Percentiles rank a stretch among this genome's conserved stretches.
Conservation (phyloP, 2,888 invertebrate genomes). For the Arge pagana region DNA sequence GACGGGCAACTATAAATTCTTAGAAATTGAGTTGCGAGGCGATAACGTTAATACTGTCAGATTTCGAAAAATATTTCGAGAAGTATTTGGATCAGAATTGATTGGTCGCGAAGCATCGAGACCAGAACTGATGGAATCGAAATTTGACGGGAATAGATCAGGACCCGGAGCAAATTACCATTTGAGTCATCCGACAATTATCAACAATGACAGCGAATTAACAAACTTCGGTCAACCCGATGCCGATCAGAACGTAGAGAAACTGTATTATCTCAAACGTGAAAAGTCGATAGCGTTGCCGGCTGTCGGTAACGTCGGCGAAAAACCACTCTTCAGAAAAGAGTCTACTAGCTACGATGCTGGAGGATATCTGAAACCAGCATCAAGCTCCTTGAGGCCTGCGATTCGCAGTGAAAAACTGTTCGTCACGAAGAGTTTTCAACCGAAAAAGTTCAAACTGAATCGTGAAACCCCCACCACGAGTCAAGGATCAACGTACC, state of each 20-base stretch:
- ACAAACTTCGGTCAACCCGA: not conserved
- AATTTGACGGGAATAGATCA: not conserved
- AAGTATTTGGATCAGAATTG: conserved; percentile 4
- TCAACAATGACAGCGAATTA: not conserved
- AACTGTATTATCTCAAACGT: conserved; percentile 48
- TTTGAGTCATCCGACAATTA: not conserved
- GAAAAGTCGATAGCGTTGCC: conserved; percentile 31
- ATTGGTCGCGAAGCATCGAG: not conserved
- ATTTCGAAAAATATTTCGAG: conserved; percentile 12
- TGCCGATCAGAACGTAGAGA: conserved; percentile 36
- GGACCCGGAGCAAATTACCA: not conserved
- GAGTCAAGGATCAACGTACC: conserved; percentile 1
- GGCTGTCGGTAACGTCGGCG: not conserved
- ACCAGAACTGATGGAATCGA: not conserved
- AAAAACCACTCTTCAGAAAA: too few species aligned
- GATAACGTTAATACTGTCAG: not conserved
- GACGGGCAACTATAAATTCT: conserved; percentile 36
- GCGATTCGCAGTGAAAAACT: not conserved
- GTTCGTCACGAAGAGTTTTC: conserved; percentile 11
- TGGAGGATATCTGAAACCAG: conserved; percentile 7
- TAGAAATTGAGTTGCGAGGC: conserved; percentile 48
- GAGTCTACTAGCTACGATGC: conserved; percentile 16
- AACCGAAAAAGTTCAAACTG: conserved; percentile 13
- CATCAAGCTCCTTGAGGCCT: not conserved
- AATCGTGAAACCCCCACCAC: conserved; percentile 19